Base-by-base conservation (phyloP, 2,113 vertebrate genomes). In the Seriola dumerili region DNA sequence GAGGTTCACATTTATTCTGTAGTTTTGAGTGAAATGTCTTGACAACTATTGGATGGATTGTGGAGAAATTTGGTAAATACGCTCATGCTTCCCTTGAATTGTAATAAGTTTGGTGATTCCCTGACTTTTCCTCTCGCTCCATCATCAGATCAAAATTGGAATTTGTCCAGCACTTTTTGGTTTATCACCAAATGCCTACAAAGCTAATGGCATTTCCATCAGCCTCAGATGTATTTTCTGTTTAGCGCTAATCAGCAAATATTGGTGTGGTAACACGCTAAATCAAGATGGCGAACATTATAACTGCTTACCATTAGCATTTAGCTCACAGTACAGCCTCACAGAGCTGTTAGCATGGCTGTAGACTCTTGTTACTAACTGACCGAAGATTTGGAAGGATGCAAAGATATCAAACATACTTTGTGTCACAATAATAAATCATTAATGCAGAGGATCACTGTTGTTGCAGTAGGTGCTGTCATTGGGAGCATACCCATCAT, bases 371-470 rank as follows among this genome's bases (percentile, higher is more conserved):
- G 54, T 42, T 25, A 23, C n/a, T n/a, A 46, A 42, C 21, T 7
- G 10, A 13, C 17, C 16, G 5, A 17, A 17, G 17, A 50, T 19
- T 50, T 50, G 17, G 17, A 72, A 23, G 14, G 42, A 62, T 34
- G 10, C 42, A 48, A 48, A 29, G 23, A 29, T 19, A 29, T 46
- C 25, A 8, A 21, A 19, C 57, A 61, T 61, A 8, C 55, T 72
- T 76, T 9, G 57, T 63, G 13, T 44, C 9, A 58, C 50, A 34
- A 23, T 17, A 34, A 42, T 71, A 21, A 29, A 70, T 78, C n/a
- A 38, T 40, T 61, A 38, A 7, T 16, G 8, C 4, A 4, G 10
- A 42, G 13, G 40, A 46, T 44, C 10, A 14, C 19, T 36, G 62
- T 34, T 58, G 4, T 34, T 34, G 52, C 73, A 48, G 72, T 40